phyloP scores from a whole-genome alignment of 1,140 invertebrate species.

The Onthophagus taurus region DNA sequence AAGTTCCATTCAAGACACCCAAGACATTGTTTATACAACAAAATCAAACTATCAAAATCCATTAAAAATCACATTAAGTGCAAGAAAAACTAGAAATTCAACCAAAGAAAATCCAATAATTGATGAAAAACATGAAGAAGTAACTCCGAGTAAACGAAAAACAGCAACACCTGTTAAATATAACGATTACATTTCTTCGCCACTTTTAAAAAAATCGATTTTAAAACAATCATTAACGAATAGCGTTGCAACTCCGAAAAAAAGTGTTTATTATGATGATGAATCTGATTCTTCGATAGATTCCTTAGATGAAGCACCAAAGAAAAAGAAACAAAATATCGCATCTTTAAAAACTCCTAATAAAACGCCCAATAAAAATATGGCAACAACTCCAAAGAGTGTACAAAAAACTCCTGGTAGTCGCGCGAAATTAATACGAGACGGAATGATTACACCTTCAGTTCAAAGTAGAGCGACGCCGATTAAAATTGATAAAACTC shows the following conservation, averaged over 20 bases:
- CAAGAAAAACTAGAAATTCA: no score
- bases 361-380: not conserved
- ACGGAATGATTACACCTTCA: constrained; percentile 31
- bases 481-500: constrained; percentile 23
- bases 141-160: not conserved
- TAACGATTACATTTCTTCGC: no score
- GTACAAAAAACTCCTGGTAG: constrained; percentile 8
- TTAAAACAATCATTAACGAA: not conserved
- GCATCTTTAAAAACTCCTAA: not conserved
- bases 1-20: not conserved
- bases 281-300: not conserved
- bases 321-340: not conserved
- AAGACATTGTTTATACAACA: not conserved
- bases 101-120: no score
- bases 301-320: not conserved
- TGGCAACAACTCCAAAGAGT: not conserved
- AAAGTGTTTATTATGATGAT: not conserved
- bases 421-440: constrained; percentile 21
- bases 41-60: not conserved
- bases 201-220: not conserved
- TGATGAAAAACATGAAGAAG: no score
- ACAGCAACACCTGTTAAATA: no score
- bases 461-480: constrained; percentile 22
- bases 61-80: no score
- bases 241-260: not conserved